A percentile compares a stretch with the other conserved stretches of the same genome.
These are phyloP conservation scores for Zaprionus lachaisei DNA, from an alignment of 1,140 invertebrate genomes.

Conservation along the genomic window DNA sequence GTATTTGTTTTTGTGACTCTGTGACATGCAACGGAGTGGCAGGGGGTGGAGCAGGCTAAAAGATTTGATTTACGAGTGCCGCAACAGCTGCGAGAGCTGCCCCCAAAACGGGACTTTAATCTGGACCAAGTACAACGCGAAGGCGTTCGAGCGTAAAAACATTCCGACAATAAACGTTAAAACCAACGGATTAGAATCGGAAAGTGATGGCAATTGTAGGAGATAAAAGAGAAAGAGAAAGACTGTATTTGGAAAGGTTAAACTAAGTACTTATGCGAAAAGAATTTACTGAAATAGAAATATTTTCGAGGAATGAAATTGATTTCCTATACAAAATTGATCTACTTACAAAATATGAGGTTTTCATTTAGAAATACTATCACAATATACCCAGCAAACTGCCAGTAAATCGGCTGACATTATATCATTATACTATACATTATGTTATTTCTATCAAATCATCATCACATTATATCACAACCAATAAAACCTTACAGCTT, in stretches of 20 bases:
- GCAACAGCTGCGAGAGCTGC: not conserved
- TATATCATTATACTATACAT: no score
- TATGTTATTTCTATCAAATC: no score
- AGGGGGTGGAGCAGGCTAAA: not conserved
- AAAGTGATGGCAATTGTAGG: not conserved
- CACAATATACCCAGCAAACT: no score
- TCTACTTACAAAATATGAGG: rapidly evolving
- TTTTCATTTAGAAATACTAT: no score
- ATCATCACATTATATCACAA: not conserved
- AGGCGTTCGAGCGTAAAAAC: slow-evolving; percentile 15
- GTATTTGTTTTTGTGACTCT: slow-evolving; percentile 50
- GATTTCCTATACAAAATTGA: no score
- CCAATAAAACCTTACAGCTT: not conserved
- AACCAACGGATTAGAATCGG: not conserved
- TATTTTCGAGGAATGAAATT: no score
- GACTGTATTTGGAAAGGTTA: not conserved
- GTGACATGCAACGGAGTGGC: slow-evolving; percentile 53
- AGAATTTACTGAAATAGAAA: no score
- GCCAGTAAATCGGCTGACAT: no score
- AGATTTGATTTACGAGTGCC: slow-evolving; percentile 45
- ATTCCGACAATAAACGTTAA: slow-evolving; percentile 1
- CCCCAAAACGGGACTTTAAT: not conserved
- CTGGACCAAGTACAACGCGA: not conserved
- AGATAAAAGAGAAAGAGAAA: not conserved
- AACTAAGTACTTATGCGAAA: not conserved